phyloP scores from a whole-genome alignment of 2,113 vertebrate species.

The Tricholaema leucomelas region DNA sequence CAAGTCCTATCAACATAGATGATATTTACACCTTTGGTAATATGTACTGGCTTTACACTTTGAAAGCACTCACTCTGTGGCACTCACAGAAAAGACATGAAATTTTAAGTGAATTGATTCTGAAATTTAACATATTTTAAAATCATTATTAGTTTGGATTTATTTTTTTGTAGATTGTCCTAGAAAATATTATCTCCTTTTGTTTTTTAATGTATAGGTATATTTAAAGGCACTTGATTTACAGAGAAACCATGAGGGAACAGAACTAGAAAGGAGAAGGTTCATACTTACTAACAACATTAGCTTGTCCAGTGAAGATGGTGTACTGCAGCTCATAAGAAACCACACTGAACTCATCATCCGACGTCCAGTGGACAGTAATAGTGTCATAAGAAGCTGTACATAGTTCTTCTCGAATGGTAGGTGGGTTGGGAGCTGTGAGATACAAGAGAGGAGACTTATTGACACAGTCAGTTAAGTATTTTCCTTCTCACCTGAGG shows the following conservation, averaged over 20 bases:
- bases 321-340: constrained; percentile 97
- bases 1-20: background rate
- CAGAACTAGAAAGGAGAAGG: background rate
- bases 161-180: background rate
- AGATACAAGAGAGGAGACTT: background rate
- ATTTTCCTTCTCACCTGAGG: background rate
- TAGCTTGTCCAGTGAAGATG: constrained; percentile 95
- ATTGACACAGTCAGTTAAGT: background rate
- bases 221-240: background rate
- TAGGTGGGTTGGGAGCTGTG: constrained; percentile 92
- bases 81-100: background rate
- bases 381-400: constrained; percentile 98
- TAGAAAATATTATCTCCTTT: background rate
- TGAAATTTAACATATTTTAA: background rate
- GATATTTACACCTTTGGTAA: background rate
- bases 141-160: background rate
- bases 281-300: constrained; percentile 93
- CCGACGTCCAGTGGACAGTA: constrained; percentile 96
- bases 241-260: background rate
- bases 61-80: background rate
- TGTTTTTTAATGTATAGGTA: background rate
- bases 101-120: background rate
- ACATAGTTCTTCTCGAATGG: constrained; percentile 94
- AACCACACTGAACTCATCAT: constrained; percentile 95
- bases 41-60: background rate